These are phyloP conservation scores for Anoncus sp. DNA, from an alignment of 2,888 invertebrate species.

Conservation along the genomic window DNA sequence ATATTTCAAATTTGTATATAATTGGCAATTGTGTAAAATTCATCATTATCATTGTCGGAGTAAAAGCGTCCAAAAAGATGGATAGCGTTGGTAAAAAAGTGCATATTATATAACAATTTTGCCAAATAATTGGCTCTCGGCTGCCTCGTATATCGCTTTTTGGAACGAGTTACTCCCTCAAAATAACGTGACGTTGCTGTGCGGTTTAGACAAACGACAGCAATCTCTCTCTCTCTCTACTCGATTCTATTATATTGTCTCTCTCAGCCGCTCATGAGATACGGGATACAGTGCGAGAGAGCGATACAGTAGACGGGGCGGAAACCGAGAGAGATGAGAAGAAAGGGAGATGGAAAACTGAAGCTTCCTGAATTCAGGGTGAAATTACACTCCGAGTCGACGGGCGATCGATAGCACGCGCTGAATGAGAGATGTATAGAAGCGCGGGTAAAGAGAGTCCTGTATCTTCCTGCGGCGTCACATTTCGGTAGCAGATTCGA, in stretches of 20 bases:
- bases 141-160: conserved; percentile 1
- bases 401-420: conserved; percentile 54
- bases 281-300: conserved; percentile 12
- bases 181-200: conserved; percentile 13
- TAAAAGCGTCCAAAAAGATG: not conserved
- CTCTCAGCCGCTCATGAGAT: not conserved
- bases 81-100: not conserved
- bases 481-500: conserved; percentile 63
- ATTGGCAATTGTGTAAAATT: not conserved
- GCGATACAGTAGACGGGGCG: conserved; percentile 1
- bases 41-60: not conserved
- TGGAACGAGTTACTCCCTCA: conserved; percentile 1
- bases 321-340: conserved; percentile 6
- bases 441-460: conserved; percentile 18
- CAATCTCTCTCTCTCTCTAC: not conserved
- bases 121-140: conserved; percentile 33
- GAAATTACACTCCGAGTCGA: conserved; percentile 62
- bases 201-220: conserved; percentile 16
- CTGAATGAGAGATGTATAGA: conserved; percentile 43
- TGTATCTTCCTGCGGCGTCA: conserved; percentile 58
- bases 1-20: not conserved
- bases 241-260: too few relatives aligned
- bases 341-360: conserved; percentile 31
- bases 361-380: conserved; percentile 61
- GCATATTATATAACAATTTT: not conserved